Evolutionary conservation across 2,888 invertebrate genomes (phyloP).

Genomic region (Eulithis prunata): DNA sequence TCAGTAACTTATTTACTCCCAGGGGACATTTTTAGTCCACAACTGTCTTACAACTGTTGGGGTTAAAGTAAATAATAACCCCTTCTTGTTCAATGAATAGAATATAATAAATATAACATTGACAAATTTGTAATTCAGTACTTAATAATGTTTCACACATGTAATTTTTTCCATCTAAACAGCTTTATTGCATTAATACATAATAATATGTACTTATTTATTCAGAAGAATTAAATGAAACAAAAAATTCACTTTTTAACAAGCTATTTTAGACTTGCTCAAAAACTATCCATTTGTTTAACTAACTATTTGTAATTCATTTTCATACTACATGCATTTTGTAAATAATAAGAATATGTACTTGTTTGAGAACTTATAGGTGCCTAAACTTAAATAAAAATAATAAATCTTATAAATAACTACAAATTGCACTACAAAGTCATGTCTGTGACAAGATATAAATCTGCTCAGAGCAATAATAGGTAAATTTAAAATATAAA

Average conservation of each 20-base stretch:
- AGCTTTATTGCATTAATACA: not conserved
- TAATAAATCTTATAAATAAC: constrained; percentile 32
- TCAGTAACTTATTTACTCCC: constrained; percentile 39
- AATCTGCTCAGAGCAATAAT: constrained; percentile 65
- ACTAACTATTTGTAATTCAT: constrained; percentile 12
- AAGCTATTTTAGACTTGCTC: not conserved
- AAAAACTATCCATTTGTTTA: constrained; percentile 5
- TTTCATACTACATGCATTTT: constrained; percentile 17
- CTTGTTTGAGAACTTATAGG: constrained; percentile 16
- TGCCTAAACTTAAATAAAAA: constrained; percentile 28
- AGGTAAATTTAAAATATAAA: constrained; percentile 63
- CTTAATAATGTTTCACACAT: no score
- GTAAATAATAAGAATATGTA: constrained; percentile 27
- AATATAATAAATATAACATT: no score
- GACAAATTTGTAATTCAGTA: no score
- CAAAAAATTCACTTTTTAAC: not conserved
- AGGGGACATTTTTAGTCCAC: constrained; percentile 31
- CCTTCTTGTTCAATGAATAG: no score
- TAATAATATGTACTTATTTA: not conserved
- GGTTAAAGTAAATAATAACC: not conserved
- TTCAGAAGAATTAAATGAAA: no score
- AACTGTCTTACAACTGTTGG: not conserved
- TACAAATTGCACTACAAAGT: constrained; percentile 51
- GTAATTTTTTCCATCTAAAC: not conserved
- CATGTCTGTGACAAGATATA: constrained; percentile 61